A percentile compares a stretch with the other conserved stretches of the same genome.
Conservation (phyloP, 2,888 invertebrate genomes). For the Lithodes maja region DNA sequence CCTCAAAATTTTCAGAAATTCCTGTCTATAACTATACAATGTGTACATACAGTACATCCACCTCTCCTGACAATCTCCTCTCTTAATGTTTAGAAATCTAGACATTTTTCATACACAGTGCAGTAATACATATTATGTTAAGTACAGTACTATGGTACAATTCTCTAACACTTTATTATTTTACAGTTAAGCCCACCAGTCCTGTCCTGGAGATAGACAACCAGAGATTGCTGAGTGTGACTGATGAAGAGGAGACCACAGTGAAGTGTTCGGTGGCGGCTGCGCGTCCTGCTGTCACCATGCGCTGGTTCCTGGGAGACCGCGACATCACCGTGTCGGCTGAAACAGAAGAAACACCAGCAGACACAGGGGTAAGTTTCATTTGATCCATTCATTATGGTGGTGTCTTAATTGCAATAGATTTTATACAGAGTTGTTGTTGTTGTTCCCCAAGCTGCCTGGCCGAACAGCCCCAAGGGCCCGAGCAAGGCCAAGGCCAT, state of each 20-base stretch:
- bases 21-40: too few species aligned
- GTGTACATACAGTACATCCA: too few species aligned
- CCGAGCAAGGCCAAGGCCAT: too few species aligned
- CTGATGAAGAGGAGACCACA: conserved; percentile 32
- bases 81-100: too few species aligned
- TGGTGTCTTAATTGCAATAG: too few species aligned
- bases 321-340: conserved; percentile 60
- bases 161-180: not conserved
- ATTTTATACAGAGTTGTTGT: too few species aligned
- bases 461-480: too few species aligned
- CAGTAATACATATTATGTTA: not conserved
- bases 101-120: not conserved
- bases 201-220: conserved; percentile 64
- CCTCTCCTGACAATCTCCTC: too few species aligned
- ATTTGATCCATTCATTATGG: too few species aligned
- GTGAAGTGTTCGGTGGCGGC: conserved; percentile 65
- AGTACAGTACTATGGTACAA: not conserved
- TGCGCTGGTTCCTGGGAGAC: conserved; percentile 67
- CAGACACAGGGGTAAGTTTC: conserved; percentile 59
- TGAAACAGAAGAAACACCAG: conserved; percentile 54
- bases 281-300: conserved; percentile 62
- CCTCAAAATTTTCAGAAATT: too few species aligned
- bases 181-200: conserved; percentile 65
- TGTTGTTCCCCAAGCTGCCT: too few species aligned
- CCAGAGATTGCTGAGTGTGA: conserved; percentile 35